phyloP scores from a whole-genome alignment of 2,797 vertebrate species.

The Gallinago stenura region DNA sequence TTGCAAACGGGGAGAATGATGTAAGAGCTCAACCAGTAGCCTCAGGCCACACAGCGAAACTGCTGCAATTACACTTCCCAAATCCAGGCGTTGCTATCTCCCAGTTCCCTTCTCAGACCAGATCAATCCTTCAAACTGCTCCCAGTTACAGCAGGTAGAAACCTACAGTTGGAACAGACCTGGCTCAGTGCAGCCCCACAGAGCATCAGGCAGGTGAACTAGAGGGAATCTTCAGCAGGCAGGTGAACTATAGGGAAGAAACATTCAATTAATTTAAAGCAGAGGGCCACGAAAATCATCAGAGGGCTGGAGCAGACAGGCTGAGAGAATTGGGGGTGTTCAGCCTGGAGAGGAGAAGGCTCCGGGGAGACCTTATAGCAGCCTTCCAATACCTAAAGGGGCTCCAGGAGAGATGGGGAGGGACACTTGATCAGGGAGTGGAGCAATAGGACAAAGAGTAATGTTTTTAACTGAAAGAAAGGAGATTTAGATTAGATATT shows the following conservation, averaged over 20 bases:
- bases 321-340: no score
- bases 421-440: no score
- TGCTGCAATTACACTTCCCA: neutral
- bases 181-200: neutral
- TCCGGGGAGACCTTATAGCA: no score
- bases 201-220: neutral
- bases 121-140: neutral
- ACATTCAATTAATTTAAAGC: neutral
- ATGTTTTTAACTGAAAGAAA: no score
- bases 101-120: neutral
- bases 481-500: no score
- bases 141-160: neutral
- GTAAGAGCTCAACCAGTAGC: neutral
- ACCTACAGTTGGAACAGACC: neutral
- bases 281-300: no score
- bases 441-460: no score
- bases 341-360: no score
- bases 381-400: no score
- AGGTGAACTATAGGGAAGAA: neutral
- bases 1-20: slow-evolving; percentile 23
- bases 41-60: neutral
- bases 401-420: no score
- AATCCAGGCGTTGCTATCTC: neutral
- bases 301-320: no score
- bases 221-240: neutral